Evolutionary conservation across 1,140 invertebrate species (phyloP).

Genomic region (Trachymyrmex cornetzi): DNA sequence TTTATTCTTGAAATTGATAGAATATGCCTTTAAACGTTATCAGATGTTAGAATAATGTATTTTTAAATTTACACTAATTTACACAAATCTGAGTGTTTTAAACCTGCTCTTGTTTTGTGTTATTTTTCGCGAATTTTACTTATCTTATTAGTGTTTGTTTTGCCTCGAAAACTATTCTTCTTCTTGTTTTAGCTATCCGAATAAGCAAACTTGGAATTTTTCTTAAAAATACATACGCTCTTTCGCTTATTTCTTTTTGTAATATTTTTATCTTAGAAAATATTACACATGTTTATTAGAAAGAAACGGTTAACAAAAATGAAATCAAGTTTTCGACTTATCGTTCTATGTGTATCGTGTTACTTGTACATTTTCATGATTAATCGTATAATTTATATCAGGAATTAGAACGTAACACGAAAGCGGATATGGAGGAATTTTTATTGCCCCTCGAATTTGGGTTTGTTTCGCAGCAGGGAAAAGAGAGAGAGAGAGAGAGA

Average conservation of each 20-base stretch:
- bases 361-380: neutral
- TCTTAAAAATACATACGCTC: neutral
- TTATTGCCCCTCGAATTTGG: slow-evolving; percentile 49
- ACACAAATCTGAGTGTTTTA: neutral
- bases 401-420: neutral
- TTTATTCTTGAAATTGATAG: neutral
- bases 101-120: slow-evolving; percentile 1
- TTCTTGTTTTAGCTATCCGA: neutral
- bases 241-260: neutral
- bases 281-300: neutral
- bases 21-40: neutral
- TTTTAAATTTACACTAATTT: neutral
- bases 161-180: neutral
- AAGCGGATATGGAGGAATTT: neutral
- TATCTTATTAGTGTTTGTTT: neutral
- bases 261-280: neutral
- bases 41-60: neutral
- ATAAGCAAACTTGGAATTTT: neutral
- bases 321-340: neutral
- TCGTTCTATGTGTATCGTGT: too few relatives aligned
- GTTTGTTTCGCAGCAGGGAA: slow-evolving; percentile 61
- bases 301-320: neutral
- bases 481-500: neutral
- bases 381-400: neutral
- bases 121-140: neutral